phyloP scores from a whole-genome alignment of 2,797 vertebrate species.

The Centropyge bicolor region DNA sequence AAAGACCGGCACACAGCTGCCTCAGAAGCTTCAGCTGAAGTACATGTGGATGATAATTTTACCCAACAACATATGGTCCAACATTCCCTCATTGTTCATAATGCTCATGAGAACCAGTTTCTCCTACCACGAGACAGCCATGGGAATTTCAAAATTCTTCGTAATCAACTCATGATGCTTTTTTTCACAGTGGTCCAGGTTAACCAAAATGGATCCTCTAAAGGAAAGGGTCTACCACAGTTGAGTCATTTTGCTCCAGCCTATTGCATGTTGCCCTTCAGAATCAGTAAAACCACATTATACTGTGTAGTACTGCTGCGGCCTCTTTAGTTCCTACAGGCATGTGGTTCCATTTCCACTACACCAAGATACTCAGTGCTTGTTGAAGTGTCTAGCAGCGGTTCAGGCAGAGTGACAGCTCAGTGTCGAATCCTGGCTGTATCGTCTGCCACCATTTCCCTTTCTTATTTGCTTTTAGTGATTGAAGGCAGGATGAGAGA shows the following conservation, averaged over 20 bases:
- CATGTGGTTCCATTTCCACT: slow-evolving; percentile 21
- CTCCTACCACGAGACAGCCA: neutral
- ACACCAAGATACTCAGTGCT: slow-evolving; percentile 9
- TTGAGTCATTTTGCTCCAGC: slow-evolving; percentile 9
- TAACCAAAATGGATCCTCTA: slow-evolving; percentile 39
- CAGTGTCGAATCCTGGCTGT: neutral
- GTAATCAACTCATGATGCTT: slow-evolving; percentile 31
- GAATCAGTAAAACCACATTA: slow-evolving; percentile 7
- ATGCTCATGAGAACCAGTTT: neutral
- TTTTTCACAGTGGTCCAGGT: slow-evolving; percentile 18
- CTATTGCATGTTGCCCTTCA: slow-evolving; percentile 2
- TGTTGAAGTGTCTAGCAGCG: neutral
- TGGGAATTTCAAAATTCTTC: slow-evolving; percentile 22
- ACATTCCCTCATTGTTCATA: neutral
- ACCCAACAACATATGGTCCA: neutral
- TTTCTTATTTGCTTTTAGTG: neutral
- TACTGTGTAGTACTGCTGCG: neutral
- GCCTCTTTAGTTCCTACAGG: neutral
- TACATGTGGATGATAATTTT: neutral
- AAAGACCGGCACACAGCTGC: neutral
- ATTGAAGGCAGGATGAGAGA: neutral
- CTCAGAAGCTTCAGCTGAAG: neutral
- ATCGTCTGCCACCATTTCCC: neutral
- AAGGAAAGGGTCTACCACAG: slow-evolving; percentile 34
- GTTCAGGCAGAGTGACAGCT: neutral